Conservation (phyloP, 2,888 invertebrate genomes). For the Nomada goodeniana region DNA sequence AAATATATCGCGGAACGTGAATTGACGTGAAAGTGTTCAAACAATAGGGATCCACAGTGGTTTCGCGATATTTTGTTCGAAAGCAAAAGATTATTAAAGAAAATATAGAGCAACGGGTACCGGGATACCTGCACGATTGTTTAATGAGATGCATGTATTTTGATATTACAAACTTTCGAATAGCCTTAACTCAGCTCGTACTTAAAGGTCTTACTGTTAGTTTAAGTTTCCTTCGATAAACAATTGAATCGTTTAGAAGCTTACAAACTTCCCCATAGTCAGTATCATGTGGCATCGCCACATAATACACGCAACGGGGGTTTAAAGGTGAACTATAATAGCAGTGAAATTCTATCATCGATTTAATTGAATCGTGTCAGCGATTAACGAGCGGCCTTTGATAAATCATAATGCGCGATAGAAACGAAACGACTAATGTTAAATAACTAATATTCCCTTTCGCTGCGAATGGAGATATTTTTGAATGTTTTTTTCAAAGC, state of each 20-base stretch:
- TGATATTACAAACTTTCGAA: slow-evolving; percentile 11
- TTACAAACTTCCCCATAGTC: slow-evolving; percentile 11
- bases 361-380: not conserved
- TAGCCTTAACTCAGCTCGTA: not conserved
- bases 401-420: no score
- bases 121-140: no score
- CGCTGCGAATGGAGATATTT: not conserved
- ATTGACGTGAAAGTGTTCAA: no score
- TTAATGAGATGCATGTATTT: slow-evolving; percentile 6
- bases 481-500: not conserved
- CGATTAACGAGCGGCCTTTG: no score
- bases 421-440: not conserved
- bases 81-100: no score
- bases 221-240: slow-evolving; percentile 22
- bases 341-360: not conserved
- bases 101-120: no score
- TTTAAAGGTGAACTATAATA: not conserved
- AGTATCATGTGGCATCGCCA: not conserved
- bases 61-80: no score
- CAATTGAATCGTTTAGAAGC: slow-evolving; percentile 11
- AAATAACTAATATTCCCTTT: not conserved
- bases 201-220: slow-evolving; percentile 4
- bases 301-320: not conserved
- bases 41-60: no score
- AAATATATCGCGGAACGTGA: no score